Conservation (phyloP, 2,888 invertebrate species). For the Himalopsyche tibetana region DNA sequence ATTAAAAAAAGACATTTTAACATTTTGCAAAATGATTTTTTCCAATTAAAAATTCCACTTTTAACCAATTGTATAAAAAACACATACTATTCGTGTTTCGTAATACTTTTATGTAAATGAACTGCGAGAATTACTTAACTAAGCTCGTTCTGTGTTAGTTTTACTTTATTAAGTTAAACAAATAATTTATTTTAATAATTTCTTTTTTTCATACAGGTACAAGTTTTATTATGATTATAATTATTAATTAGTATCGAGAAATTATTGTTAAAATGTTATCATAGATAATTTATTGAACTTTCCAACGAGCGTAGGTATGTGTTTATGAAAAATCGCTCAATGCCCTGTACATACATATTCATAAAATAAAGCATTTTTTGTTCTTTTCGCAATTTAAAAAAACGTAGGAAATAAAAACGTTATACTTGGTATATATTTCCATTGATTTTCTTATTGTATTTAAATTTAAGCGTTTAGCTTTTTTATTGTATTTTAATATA, state of each 20-base stretch:
- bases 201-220: constrained; percentile 63
- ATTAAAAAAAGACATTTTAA: constrained; percentile 27
- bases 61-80: neutral
- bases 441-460: constrained; percentile 54
- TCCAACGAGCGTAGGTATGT: constrained; percentile 46
- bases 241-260: constrained; percentile 60
- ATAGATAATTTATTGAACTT: constrained; percentile 64
- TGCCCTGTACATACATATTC: constrained; percentile 60
- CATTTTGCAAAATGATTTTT: constrained; percentile 17
- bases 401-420: constrained; percentile 59
- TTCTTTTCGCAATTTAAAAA: constrained; percentile 56
- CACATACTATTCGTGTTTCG: neutral
- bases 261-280: constrained; percentile 65
- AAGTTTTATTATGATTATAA: constrained; percentile 62
- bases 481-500: constrained; percentile 60
- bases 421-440: constrained; percentile 57
- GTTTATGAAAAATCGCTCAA: constrained; percentile 49
- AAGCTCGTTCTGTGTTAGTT: constrained; percentile 54
- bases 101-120: constrained; percentile 29
- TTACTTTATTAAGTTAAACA: constrained; percentile 56
- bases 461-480: constrained; percentile 59
- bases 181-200: constrained; percentile 63
- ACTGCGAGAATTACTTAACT: constrained; percentile 61
- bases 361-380: constrained; percentile 60
- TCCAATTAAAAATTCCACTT: constrained; percentile 24